Conservation (phyloP, 1,140 invertebrate genomes). For the Drosophila nigrodunni region DNA sequence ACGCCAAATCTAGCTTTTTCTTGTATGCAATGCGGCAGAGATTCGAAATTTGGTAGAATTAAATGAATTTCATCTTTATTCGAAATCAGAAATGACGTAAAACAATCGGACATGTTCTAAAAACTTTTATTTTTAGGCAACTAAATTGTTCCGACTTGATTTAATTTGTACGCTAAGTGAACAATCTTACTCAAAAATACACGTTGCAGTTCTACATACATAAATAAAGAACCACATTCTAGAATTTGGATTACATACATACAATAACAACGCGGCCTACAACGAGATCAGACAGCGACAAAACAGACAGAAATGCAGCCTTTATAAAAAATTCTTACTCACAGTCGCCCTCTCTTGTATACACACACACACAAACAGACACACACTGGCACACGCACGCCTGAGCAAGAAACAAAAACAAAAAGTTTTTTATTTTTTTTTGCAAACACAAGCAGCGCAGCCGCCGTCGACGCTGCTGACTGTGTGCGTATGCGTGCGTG, state of each 20-base stretch:
- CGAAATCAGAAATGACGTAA: too few relatives aligned
- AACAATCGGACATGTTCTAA: too few relatives aligned
- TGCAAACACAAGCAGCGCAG: conserved; percentile 49
- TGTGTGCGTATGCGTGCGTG: conserved; percentile 28
- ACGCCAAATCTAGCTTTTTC: too few relatives aligned
- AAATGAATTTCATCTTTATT: too few relatives aligned
- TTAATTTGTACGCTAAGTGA: too few relatives aligned
- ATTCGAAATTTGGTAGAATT: too few relatives aligned
- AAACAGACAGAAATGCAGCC: conserved; percentile 51
- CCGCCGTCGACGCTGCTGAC: conserved; percentile 26
- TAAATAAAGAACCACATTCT: conserved; percentile 47
- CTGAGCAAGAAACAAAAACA: conserved; percentile 13
- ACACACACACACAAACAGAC: conserved; percentile 17
- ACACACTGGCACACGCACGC: conserved; percentile 34
- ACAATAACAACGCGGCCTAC: conserved; percentile 49
- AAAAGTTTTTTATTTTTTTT: conserved; percentile 33
- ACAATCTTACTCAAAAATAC: background rate
- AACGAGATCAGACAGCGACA: conserved; percentile 59
- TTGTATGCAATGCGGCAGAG: too few relatives aligned
- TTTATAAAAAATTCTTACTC: conserved; percentile 42
- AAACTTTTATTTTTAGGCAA: too few relatives aligned
- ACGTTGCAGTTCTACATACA: background rate
- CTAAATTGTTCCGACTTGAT: too few relatives aligned
- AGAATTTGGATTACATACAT: conserved; percentile 80
- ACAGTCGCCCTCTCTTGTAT: conserved; percentile 21